Evolutionary conservation across 1,140 invertebrate genomes (phyloP), one percentile per base, ranked within the genome.

Genomic region (Sesamia nonagrioides): DNA sequence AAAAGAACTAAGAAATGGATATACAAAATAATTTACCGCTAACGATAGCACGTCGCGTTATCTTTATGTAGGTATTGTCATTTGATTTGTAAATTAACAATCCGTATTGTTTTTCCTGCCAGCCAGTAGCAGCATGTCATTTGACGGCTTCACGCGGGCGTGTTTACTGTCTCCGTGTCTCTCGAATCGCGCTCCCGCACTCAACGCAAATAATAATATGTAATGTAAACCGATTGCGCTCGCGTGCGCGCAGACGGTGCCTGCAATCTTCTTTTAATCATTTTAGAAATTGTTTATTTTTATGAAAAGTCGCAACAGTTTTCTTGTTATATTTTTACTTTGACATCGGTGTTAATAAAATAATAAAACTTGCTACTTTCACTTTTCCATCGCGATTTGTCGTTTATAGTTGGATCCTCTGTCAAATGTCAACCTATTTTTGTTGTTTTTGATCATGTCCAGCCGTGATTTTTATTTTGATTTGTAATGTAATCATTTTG

Each of bases 341-440:
- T n/a, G 45, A 18, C 13, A 54, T 37, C 11, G 7, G 15, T 21
- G 17, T 9, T 54, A 72, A 11, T 54, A n/a, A 74, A 58, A 42
- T 15, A 42, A 15, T 6, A 45, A 60, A 45, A 74, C 15, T n/a
- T 8, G 11, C 2, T 45, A 74, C 71, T 74, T 74, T 74, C 71
- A 74, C 71, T 58, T 73, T 60, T 27, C 37, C 50, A 40, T 45
- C 18, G 71, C 37, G 71, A 74, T 74, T 56, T 54, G 33, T 74
- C 40, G 11, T 74, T 11, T 60, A 37, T 6, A 45, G 71, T 74
- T 42, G 71, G 52, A 74, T 74, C 71, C 42, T 60, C 27, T 77
- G 79, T 81, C 79, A 81, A 73, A 58, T 81, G 79, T 77, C 79
- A 71, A 63, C 74, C 76, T 61, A 77, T 69, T 77, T 77, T 81